Evolutionary conservation across 2,888 invertebrate species (phyloP), one percentile per base, ranked within the genome.

Genomic region (Ypsolopha sequella): DNA sequence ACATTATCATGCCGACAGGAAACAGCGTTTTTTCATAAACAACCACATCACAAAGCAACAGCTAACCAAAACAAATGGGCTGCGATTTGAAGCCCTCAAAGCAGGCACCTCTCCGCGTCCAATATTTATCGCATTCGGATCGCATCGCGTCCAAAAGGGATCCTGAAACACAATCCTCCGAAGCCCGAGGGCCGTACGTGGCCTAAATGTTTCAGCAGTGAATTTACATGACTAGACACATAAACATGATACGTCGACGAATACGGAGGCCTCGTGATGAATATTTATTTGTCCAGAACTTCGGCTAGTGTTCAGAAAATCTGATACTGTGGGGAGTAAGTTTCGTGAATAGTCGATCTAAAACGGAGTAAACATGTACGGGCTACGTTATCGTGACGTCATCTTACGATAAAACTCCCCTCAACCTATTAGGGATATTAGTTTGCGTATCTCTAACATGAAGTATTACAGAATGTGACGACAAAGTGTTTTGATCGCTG

Each of bases 201-300:
- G 76, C 70, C 71, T 76, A 79, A 80, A 81, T 84, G 78, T 81
- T 80, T 80, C 79, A 79, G 63, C 54, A 53, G 61, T 63, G 54
- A 53, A 57, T 57, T 57, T 57, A 56, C 57, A 56, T 58, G 51
- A 49, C 48, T 49, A 53, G 51, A 53, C 49, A 39, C 53, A 51
- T 53, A 51, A 60, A 62, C 61, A 59, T 63, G 64, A 68, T 68
- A 68, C 65, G 39, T 51, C 51, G 47, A 41, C 36, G 36, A 36
- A 51, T 50, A 46, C 48, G 14, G 36, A 60, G 59, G 62, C 56
- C 58, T 57, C 62, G 60, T 58, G 59, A 58, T 63, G 68, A 68
- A 68, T 73, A 69, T 73, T 69, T 71, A 71, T 54, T 56, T 50
- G 53, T 55, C 53, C 52, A 41, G 48, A 38, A 43, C 36, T 41